Base-by-base conservation (phyloP, 2,888 invertebrate species). In the Lydus trimaculatus region DNA sequence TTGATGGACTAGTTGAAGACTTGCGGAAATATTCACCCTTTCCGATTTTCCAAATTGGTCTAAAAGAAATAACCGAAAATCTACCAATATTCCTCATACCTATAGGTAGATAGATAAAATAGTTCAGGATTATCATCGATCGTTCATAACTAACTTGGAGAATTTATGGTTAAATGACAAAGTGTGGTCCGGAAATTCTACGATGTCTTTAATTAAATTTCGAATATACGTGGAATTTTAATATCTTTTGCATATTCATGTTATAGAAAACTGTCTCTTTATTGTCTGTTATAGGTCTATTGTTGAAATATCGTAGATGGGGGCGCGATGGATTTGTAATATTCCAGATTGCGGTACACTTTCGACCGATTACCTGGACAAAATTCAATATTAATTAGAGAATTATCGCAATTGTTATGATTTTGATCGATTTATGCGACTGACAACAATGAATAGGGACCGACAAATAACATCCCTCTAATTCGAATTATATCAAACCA, bases 231-330 rank as follows among this genome's bases (percentile, higher is more conserved):
- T 68, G 73, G 73, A 73, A 75, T 76, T 76, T 73, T 73, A 75
- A 75, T 76, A 74, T 70, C 75, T 70, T 72, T 72, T 75, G 70
- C 73, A 75, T 76, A 77, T 76, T 75, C 71, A 76, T 74, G 72
- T 72, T 71, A 68, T 69, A 25, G 52, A 52, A 25, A 52, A 52
- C 25, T 52, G 52, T 25, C 52, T 52, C 52, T 52, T 25, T 25
- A 52, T 52, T 52, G 25, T 52, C 23, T 52, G 48, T 2, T 48
- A 48, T 11, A 3, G 7, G 9, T 48, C 48, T 20, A 48, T 48
- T 48, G 48, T 48, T 43, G 20, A 48, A 20, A 1, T 48, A 20
- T 20, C 20, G 11, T 43, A 20, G n/a, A 17, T 20, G 11, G 20
- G 20, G 43, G 17, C 6, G 43, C 4, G 20, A 9, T 17, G n/a